Conservation (phyloP, 2,113 vertebrate genomes). For the Pongo pygmaeus region DNA sequence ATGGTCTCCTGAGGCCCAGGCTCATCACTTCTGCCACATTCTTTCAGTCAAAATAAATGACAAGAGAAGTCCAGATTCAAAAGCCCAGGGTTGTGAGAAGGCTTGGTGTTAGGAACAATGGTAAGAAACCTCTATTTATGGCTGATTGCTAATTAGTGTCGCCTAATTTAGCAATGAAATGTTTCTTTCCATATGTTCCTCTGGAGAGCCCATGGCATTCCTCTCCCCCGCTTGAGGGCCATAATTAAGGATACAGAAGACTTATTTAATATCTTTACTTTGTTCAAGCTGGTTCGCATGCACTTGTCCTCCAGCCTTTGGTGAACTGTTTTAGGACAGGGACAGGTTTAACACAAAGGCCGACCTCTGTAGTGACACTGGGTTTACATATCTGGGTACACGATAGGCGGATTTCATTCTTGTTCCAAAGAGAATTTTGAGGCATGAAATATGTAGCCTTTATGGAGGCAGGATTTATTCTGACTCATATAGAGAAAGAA, state of each 20-base stretch:
- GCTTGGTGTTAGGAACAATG: neutral
- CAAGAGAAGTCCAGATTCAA: neutral
- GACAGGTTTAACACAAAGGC: neutral
- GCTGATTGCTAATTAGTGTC: neutral
- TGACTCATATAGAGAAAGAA: neutral
- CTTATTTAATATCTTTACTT: neutral
- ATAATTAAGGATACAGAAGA: neutral
- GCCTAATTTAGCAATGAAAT: neutral
- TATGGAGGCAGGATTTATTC: neutral
- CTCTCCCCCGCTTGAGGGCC: neutral
- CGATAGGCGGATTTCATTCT: neutral
- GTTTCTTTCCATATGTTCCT: neutral
- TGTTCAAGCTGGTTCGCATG: neutral
- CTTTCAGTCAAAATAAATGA: neutral
- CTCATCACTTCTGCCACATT: neutral
- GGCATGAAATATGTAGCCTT: neutral
- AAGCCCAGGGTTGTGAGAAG: neutral
- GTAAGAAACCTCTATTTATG: neutral
- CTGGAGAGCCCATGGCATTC: neutral
- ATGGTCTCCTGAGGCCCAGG: neutral
- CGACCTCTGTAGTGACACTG: conserved; percentile 17
- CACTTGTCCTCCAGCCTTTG: neutral
- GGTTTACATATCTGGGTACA: neutral
- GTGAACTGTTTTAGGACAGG: neutral
- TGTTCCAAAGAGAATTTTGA: neutral